Base-by-base conservation (phyloP, 2,113 vertebrate species). In the Lampris incognitus region DNA sequence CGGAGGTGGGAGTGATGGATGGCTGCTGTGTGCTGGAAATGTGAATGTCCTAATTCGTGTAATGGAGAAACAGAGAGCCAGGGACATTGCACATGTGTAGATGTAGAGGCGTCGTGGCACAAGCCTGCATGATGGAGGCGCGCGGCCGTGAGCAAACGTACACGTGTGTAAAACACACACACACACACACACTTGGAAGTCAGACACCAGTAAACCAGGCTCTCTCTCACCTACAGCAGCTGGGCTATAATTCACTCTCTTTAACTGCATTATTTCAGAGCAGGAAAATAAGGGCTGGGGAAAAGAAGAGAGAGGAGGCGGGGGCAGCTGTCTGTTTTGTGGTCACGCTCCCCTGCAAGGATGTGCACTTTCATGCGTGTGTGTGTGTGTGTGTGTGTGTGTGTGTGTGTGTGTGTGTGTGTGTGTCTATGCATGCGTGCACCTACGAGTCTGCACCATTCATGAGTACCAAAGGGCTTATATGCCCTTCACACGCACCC, bases 1-100 rank as follows among this genome's bases (percentile, higher is more conserved):
- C 57, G 66, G 37, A 10, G 59, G 48, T 61, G 71, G 59, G 82
- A 42, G 74, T 85, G 85, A 88, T 81, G 74, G 80, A 80, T 78
- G 81, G 66, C 59, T 3, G 51, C 62, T 79, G 78, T 79, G 74
- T 55, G 2, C 42, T 68, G 71, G 74, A 85, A 84, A 84, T 52
- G 69, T 55, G 64, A 75, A 83, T 63, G 62, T 73, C 54, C 59
- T 71, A 72, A 69, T 82, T 69, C 79, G 63, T 86, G 62, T 79
- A 71, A 87, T 69, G 73, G 68, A 79, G 64, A 85, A 42, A 66
- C 59, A 83, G 71, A 39, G 62, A 13, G 48, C 6, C 42, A 49
- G 50, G 68, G 58, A 9, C 11, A 11, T 42, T 54, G 38, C 48
- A 55, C 9, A n/a, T 9, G 9, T 44, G 55, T 46, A 36, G 57